Conservation (phyloP, 2,113 vertebrate species). For the Dolichallabes microphthalmus region DNA sequence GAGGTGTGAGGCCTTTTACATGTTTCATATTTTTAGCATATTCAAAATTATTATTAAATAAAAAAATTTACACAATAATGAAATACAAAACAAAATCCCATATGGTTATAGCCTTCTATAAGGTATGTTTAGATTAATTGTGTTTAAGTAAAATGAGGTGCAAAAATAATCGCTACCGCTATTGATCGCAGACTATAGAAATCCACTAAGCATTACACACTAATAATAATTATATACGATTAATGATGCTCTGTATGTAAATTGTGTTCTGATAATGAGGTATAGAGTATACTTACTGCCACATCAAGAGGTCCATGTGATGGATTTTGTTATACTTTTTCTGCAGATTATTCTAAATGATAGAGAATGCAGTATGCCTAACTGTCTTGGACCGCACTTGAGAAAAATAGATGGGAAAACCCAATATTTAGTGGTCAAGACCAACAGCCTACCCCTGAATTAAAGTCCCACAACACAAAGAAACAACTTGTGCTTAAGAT, state of each 20-base stretch:
- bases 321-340: conserved; percentile 31
- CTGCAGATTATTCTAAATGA: conserved; percentile 43
- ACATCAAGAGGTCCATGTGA: conserved; percentile 14
- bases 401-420: conserved; percentile 41
- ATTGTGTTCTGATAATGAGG: conserved; percentile 19
- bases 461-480: conserved; percentile 46
- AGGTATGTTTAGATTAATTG: background rate
- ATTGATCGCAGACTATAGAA: conserved; percentile 7
- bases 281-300: conserved; percentile 4
- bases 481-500: conserved; percentile 34
- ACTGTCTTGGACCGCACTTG: conserved; percentile 26
- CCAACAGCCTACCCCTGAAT: conserved; percentile 43
- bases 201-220: conserved; percentile 1
- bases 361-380: conserved; percentile 34
- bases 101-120: background rate
- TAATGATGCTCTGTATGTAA: background rate
- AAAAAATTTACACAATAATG: background rate
- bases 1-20: no score
- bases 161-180: background rate
- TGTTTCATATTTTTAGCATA: no score
- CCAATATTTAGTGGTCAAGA: conserved; percentile 41
- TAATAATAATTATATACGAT: background rate
- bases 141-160: background rate
- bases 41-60: no score
- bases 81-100: background rate